Base-by-base conservation (phyloP, 1,140 invertebrate species). In the Macrostomum lignano region DNA sequence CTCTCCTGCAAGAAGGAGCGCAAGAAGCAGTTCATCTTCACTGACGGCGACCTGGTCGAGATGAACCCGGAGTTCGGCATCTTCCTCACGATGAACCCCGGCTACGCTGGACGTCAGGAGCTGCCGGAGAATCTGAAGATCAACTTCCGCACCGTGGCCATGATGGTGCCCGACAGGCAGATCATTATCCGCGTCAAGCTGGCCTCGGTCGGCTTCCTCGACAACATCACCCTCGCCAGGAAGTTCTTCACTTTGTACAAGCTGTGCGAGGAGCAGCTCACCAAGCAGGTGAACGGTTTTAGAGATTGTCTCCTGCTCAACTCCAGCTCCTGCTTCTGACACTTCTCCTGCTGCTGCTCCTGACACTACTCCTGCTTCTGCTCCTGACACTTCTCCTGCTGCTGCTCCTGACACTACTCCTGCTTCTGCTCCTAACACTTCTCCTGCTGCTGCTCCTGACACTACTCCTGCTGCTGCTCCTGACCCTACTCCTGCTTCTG, bases 121-220 rank as follows among this genome's bases (percentile, higher is more conserved):
- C 35, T 55, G 24, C 52, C 52, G 25, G 52, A 55, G 35, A 55
- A 55, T 31, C 38, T 55, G 25, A 55, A 55, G 40, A 45, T 53
- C 43, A 81, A 88, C 53, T 94, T 94, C 58, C 67, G 84, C 31
- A 86, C 79, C 0, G 82, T 93, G 3, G 78, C 84, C 14, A 94
- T 94, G 84, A 93, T 91, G 82, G 82, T 94, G 11, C 82, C 84
- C 0, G 84, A 93, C 52, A 61, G 84, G 39, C 79, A 82, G 56
- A 91, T 93, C 42, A 93, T 93, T 45, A 93, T 91, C 41, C 62
- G 82, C 40, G 82, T 91, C 0, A 91, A 93, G 60, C 55, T 93
- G 25, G 82, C 82, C 11, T 78, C 74, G 37, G 88, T 81, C 59
- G 82, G 84, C 29, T 91, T 91, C 57, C 55, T 84, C 14, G 79